A percentile compares a stretch with the other conserved stretches of the same genome.
Evolutionary conservation across 2,113 vertebrate genomes (phyloP).

Genomic region (Onychostoma macrolepis): DNA sequence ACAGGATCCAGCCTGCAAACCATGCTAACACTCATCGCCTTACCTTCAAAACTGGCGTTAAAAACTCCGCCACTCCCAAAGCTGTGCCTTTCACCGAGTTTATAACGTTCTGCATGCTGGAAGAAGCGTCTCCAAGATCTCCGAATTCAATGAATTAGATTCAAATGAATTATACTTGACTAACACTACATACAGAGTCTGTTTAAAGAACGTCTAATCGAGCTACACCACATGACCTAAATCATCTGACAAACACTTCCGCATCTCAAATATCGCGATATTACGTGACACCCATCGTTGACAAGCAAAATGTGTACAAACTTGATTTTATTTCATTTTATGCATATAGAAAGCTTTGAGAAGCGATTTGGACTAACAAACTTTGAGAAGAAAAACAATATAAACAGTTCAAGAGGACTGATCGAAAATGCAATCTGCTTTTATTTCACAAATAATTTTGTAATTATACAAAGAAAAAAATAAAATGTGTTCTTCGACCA

Average conservation of each 20-base stretch:
- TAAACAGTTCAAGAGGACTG: no score
- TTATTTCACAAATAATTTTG: not conserved
- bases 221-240: constrained; percentile 68
- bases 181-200: not conserved
- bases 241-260: constrained; percentile 63
- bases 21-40: constrained; percentile 56
- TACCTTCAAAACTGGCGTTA: constrained; percentile 97
- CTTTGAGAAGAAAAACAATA: no score
- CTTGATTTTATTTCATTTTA: not conserved
- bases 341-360: no score
- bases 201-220: constrained; percentile 34
- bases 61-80: constrained; percentile 93
- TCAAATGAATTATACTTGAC: not conserved
- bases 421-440: not conserved
- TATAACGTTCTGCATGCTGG: constrained; percentile 93
- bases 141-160: no score
- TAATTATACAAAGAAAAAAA: not conserved
- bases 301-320: not conserved
- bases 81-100: constrained; percentile 97
- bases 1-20: constrained; percentile 6
- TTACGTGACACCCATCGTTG: not conserved
- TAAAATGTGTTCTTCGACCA: not conserved
- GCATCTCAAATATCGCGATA: constrained; percentile 63
- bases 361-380: not conserved
- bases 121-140: not conserved